Percentiles rank a stretch among this genome's conserved stretches.
phyloP scores from a whole-genome alignment of 2,797 vertebrate genomes.

The Xenentodon cancila region DNA sequence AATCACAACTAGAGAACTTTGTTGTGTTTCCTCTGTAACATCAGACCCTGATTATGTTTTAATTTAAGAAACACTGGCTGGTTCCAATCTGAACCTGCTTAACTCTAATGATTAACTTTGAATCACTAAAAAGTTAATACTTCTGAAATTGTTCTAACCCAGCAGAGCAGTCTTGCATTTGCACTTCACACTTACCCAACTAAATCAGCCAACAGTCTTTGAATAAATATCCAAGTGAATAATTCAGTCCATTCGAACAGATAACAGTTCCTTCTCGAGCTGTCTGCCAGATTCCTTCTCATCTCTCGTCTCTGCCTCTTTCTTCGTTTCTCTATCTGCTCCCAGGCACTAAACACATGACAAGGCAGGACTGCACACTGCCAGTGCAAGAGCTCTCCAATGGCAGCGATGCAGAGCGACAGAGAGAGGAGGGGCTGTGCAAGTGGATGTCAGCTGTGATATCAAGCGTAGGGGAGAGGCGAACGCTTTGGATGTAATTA shows the following conservation, averaged over 20 bases:
- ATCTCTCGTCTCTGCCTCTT: constrained; percentile 33
- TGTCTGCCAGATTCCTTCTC: constrained; percentile 27
- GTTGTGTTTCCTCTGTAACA: neutral
- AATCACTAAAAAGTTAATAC: constrained; percentile 1
- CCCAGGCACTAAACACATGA: constrained; percentile 48
- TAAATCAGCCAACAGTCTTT: constrained; percentile 37
- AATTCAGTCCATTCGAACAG: constrained; percentile 21
- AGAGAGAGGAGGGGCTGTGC: constrained; percentile 53
- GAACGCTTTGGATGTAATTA: constrained; percentile 73
- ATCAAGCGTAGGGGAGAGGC: constrained; percentile 66
- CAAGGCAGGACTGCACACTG: constrained; percentile 53
- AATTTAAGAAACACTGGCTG: neutral
- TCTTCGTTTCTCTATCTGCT: constrained; percentile 48
- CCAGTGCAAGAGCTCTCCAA: constrained; percentile 45
- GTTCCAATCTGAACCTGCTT: constrained; percentile 2
- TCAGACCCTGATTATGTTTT: neutral
- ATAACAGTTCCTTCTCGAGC: constrained; percentile 25
- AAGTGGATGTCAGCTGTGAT: constrained; percentile 74
- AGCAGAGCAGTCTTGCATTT: constrained; percentile 14
- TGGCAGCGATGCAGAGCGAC: constrained; percentile 17
- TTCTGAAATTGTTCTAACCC: constrained; percentile 3
- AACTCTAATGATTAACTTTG: neutral
- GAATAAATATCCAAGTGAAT: constrained; percentile 19
- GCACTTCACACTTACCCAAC: constrained; percentile 54
- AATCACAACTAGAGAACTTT: neutral